phyloP scores from a whole-genome alignment of 1,140 invertebrate genomes.

The Pseudomyrmex concolor region DNA sequence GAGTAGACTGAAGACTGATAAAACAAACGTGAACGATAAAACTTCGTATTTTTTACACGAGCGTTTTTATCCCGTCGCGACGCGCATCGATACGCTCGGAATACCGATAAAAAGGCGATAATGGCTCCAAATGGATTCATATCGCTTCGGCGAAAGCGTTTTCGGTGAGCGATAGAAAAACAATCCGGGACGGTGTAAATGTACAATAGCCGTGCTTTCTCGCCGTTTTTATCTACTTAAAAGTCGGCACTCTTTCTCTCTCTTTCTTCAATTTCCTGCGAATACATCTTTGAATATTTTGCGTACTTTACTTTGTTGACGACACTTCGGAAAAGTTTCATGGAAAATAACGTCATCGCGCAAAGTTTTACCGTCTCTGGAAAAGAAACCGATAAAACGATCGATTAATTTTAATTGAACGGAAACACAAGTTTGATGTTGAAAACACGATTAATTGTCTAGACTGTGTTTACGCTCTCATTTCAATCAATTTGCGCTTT shows the following conservation, averaged over 20 bases:
- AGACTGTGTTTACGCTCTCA: conserved; percentile 21
- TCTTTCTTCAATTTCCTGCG: neutral
- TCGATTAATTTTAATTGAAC: neutral
- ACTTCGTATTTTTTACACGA: neutral
- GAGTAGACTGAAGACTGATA: conserved; percentile 6
- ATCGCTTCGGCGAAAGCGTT: neutral
- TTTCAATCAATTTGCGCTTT: neutral
- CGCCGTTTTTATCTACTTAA: neutral
- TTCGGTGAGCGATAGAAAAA: conserved; percentile 23
- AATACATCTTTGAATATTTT: conserved; percentile 12
- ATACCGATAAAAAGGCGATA: conserved; percentile 27
- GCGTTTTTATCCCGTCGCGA: neutral
- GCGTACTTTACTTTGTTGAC: neutral
- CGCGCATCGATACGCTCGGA: neutral
- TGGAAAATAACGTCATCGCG: neutral
- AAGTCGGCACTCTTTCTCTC: neutral
- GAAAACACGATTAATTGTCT: conserved; percentile 13
- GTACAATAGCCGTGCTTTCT: conserved; percentile 12
- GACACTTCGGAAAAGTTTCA: conserved; percentile 8
- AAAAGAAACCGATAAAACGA: neutral
- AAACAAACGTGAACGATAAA: neutral
- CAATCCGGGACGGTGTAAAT: conserved; percentile 33
- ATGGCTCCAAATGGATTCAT: conserved; percentile 43
- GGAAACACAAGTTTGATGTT: neutral
- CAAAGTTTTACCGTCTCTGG: neutral